Evolutionary conservation across 2,888 invertebrate genomes (phyloP).

Genomic region (Galeopsomyia nigrocyanea): DNA sequence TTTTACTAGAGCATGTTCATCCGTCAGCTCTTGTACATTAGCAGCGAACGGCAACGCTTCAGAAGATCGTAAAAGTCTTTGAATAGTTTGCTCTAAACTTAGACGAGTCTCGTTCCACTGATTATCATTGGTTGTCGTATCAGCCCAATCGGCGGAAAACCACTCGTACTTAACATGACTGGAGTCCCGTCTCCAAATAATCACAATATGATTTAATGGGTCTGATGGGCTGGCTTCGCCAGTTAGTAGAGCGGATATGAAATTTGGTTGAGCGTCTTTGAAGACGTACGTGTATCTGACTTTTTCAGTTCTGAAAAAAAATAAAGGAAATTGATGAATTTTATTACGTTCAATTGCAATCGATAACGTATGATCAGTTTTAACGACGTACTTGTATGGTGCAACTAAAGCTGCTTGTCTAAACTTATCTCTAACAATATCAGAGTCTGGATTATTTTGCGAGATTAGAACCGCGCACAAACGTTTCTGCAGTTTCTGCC

Average conservation of each 20-base stretch:
- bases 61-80: constrained; percentile 78
- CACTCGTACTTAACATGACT: constrained; percentile 93
- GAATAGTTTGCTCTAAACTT: constrained; percentile 80
- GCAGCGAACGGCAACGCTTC: constrained; percentile 85
- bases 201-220: constrained; percentile 83
- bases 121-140: constrained; percentile 69
- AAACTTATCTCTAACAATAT: constrained; percentile 77
- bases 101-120: constrained; percentile 80
- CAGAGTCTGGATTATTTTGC: constrained; percentile 74
- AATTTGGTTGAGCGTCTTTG: constrained; percentile 85
- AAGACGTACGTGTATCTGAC: constrained; percentile 92
- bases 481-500: constrained; percentile 81
- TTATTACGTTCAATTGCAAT: too few relatives aligned
- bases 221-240: constrained; percentile 75
- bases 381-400: constrained; percentile 70
- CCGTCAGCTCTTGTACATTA: constrained; percentile 72
- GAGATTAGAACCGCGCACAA: constrained; percentile 87
- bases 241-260: constrained; percentile 81
- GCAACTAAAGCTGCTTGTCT: constrained; percentile 80
- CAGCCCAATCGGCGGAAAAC: constrained; percentile 79
- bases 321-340: neutral
- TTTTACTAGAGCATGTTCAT: constrained; percentile 72
- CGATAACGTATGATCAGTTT: neutral
- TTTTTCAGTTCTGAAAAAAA: constrained; percentile 66
- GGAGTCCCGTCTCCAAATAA: constrained; percentile 90